Conservation (phyloP, 2,113 vertebrate genomes). For the Anarhynchus alexandrinus region DNA sequence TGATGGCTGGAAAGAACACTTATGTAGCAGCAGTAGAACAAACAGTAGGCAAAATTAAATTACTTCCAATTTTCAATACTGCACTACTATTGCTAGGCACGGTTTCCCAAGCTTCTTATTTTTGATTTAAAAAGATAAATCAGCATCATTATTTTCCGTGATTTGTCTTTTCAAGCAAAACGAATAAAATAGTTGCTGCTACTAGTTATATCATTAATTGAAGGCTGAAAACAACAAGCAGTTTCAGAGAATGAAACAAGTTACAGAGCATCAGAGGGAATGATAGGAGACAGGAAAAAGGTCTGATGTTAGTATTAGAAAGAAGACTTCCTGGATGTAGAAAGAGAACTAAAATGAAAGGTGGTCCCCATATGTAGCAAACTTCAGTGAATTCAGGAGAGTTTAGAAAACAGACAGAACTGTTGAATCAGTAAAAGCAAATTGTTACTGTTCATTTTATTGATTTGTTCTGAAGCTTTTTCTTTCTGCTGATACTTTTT, state of each 20-base stretch:
- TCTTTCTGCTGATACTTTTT: background rate
- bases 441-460: background rate
- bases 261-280: background rate
- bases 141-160: background rate
- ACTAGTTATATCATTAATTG: background rate
- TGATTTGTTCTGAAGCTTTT: background rate
- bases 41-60: background rate
- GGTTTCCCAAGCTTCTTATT: background rate
- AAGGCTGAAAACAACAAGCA: background rate
- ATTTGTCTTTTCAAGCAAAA: background rate
- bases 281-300: background rate
- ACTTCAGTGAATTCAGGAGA: background rate
- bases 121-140: slow-evolving; percentile 53
- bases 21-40: background rate
- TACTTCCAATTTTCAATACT: slow-evolving; percentile 15
- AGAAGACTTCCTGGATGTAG: background rate
- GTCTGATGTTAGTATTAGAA: background rate
- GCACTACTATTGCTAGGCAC: background rate
- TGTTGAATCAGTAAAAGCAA: background rate
- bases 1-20: background rate
- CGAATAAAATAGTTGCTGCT: background rate
- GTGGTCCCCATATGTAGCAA: background rate
- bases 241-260: background rate
- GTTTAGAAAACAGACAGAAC: background rate
- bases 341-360: background rate